Conservation (phyloP, 2,113 vertebrate species). For the Panthera uncia region DNA sequence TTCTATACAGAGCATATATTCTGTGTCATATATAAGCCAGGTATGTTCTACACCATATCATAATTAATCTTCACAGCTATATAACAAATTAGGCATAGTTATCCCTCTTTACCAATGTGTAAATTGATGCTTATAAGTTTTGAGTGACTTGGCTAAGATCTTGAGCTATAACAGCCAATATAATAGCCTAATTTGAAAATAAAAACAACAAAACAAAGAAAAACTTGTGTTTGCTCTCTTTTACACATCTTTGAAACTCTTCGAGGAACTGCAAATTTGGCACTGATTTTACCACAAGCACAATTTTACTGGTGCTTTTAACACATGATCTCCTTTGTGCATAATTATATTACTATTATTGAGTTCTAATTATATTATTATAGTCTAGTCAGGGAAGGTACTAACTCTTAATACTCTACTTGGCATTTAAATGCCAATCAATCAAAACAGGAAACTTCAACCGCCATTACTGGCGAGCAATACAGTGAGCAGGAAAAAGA, state of each 20-base stretch:
- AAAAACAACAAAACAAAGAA: neutral
- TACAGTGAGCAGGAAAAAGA: neutral
- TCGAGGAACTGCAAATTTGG: neutral
- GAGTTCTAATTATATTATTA: neutral
- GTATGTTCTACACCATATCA: neutral
- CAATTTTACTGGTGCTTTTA: neutral
- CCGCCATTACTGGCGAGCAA: neutral
- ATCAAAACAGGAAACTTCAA: neutral
- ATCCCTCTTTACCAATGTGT: neutral
- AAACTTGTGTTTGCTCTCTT: neutral
- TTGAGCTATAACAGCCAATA: neutral
- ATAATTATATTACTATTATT: neutral
- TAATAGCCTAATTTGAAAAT: neutral
- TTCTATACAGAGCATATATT: neutral
- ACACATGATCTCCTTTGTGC: neutral
- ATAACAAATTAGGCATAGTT: neutral
- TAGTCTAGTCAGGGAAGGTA: neutral
- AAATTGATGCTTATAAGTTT: neutral
- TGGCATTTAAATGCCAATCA: neutral
- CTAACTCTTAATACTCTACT: neutral
- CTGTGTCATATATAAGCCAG: neutral
- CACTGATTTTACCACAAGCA: neutral
- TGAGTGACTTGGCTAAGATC: neutral
- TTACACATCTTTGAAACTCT: neutral
- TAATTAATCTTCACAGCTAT: neutral